Conservation (phyloP, 2,797 vertebrate genomes). For the Poecile montanus region DNA sequence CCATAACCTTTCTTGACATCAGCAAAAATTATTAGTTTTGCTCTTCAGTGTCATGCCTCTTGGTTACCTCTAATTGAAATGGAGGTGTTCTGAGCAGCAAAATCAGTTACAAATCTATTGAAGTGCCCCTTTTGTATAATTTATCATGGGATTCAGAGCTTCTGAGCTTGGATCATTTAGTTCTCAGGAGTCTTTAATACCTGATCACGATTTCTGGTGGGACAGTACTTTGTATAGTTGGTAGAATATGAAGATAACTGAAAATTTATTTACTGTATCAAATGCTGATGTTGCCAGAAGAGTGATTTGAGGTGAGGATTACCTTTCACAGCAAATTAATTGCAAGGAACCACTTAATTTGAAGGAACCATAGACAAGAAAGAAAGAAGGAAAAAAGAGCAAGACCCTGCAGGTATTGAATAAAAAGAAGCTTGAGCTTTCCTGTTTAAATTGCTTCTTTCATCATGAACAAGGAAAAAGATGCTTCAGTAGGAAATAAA, state of each 20-base stretch:
- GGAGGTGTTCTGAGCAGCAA: slow-evolving; percentile 66
- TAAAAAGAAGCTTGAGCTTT: slow-evolving; percentile 38
- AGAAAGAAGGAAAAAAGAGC: neutral
- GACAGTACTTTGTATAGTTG: slow-evolving; percentile 69
- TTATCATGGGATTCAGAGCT: slow-evolving; percentile 70
- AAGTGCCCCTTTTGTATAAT: slow-evolving; percentile 76
- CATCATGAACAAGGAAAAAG: slow-evolving; percentile 18
- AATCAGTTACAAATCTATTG: slow-evolving; percentile 75
- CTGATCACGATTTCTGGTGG: slow-evolving; percentile 73
- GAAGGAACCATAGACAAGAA: slow-evolving; percentile 63
- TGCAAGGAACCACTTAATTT: slow-evolving; percentile 74
- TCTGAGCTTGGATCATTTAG: slow-evolving; percentile 75
- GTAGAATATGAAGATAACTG: slow-evolving; percentile 74
- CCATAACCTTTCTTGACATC: slow-evolving; percentile 65
- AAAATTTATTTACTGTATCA: slow-evolving; percentile 79
- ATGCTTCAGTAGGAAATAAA: slow-evolving; percentile 25
- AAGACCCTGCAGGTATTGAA: slow-evolving; percentile 32
- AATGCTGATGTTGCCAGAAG: slow-evolving; percentile 75
- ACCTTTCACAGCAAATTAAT: slow-evolving; percentile 77
- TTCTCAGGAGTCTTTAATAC: slow-evolving; percentile 72
- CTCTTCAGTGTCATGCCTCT: slow-evolving; percentile 62
- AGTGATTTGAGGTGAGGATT: slow-evolving; percentile 73
- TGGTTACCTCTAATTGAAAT: slow-evolving; percentile 77
- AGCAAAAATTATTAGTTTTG: slow-evolving; percentile 72
- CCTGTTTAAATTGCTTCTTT: slow-evolving; percentile 50